A percentile compares a stretch with the other conserved stretches of the same genome.
These are phyloP conservation scores for Gastracanthus pulcherrimus DNA, from an alignment of 2,888 invertebrate species.

Conservation along the genomic window DNA sequence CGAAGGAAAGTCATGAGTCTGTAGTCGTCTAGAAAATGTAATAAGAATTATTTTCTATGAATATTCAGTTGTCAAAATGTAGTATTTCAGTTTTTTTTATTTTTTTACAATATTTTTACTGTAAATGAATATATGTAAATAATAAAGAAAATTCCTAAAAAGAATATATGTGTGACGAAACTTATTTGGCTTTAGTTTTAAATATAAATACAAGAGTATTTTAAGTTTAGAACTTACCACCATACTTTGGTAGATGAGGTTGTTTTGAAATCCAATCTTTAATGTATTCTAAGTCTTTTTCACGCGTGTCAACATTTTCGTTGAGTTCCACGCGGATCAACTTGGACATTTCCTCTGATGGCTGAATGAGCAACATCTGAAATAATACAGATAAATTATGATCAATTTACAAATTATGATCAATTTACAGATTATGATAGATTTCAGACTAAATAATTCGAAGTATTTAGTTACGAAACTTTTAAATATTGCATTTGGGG, in stretches of 20 bases:
- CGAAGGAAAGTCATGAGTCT: conserved; percentile 89
- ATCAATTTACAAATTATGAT: neutral
- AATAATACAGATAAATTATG: neutral
- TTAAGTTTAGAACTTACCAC: conserved; percentile 66
- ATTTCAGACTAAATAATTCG: neutral
- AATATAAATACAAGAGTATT: too few relatives aligned
- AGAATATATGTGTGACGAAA: neutral
- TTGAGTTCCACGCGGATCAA: conserved; percentile 85
- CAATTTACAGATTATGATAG: neutral
- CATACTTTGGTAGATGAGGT: conserved; percentile 80
- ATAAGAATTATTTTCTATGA: neutral
- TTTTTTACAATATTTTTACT: neutral
- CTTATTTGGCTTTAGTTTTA: neutral
- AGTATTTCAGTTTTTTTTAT: neutral
- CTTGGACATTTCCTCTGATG: conserved; percentile 84
- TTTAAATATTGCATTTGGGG: neutral
- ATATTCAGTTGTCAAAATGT: neutral
- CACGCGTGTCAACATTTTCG: conserved; percentile 81
- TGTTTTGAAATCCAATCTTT: conserved; percentile 84
- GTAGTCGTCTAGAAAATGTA: conserved; percentile 83
- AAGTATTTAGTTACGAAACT: too few relatives aligned
- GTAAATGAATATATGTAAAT: neutral
- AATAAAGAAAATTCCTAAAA: neutral
- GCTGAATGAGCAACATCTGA: conserved; percentile 82
- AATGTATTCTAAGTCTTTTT: conserved; percentile 80